Evolutionary conservation across 2,797 vertebrate genomes (phyloP).

Genomic region (Neosilurus hyrtlii): DNA sequence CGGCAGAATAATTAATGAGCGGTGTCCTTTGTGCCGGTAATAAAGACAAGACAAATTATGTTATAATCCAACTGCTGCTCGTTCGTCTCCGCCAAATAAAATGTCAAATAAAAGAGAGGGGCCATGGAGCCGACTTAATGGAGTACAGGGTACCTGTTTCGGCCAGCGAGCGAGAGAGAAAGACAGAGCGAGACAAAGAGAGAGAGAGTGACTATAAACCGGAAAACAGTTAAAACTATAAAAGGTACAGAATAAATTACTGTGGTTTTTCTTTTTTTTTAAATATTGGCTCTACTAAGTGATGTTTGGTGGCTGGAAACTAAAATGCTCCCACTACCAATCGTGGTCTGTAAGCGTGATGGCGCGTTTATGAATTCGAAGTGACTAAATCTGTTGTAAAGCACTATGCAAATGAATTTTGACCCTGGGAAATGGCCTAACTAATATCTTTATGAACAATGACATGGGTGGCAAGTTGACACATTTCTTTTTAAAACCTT

Average conservation of each 20-base stretch:
- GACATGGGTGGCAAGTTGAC: not conserved
- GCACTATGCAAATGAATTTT: constrained; percentile 4
- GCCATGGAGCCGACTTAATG: constrained; percentile 96
- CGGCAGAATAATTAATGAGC: constrained; percentile 99
- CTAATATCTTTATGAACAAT: constrained; percentile 19
- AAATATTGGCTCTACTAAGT: constrained; percentile 9
- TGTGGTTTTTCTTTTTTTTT: constrained; percentile 1
- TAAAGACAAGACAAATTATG: constrained; percentile 99
- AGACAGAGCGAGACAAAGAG: constrained; percentile 16
- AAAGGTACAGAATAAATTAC: not conserved
- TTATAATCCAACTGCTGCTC: constrained; percentile 99
- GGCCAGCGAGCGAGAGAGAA: constrained; percentile 48
- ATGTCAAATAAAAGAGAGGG: constrained; percentile 99
- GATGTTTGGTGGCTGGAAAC: constrained; percentile 3
- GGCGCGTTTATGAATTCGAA: not conserved
- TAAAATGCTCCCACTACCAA: not conserved
- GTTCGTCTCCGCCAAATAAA: constrained; percentile 99
- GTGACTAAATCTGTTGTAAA: not conserved
- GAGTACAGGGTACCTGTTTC: constrained; percentile 95
- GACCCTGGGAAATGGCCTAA: constrained; percentile 15
- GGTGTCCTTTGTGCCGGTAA: constrained; percentile 99
- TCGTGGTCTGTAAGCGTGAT: not conserved
- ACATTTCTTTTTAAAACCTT: constrained; percentile 1
- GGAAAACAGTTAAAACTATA: constrained; percentile 16
- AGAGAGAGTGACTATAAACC: constrained; percentile 37